Conservation (phyloP, 2,888 invertebrate species). For the Euproctis similis region DNA sequence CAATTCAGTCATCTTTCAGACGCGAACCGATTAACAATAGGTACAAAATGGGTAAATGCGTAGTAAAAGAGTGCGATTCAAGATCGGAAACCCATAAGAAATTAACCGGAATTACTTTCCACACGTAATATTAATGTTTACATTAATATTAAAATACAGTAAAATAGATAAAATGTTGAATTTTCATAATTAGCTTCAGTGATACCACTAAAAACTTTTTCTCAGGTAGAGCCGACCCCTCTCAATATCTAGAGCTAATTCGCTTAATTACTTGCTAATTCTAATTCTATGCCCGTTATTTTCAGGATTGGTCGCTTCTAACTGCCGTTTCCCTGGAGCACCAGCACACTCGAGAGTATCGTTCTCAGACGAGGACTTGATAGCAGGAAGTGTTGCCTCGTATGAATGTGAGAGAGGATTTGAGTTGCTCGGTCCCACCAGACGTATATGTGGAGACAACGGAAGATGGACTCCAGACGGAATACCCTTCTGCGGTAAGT, state of each 20-base stretch:
- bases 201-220: no score
- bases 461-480: constrained; percentile 92
- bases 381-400: constrained; percentile 82
- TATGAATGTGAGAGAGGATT: constrained; percentile 93
- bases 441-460: constrained; percentile 82
- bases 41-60: no score
- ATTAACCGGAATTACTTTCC: no score
- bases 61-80: no score
- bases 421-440: constrained; percentile 90
- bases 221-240: no score
- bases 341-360: constrained; percentile 90
- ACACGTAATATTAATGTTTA: no score
- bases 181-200: no score
- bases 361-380: constrained; percentile 80
- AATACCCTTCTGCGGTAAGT: constrained; percentile 95
- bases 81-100: no score
- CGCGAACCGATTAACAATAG: no score
- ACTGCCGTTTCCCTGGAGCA: constrained; percentile 91
- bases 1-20: no score
- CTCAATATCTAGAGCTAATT: neutral
- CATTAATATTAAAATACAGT: no score
- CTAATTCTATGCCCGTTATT: neutral
- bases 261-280: neutral
- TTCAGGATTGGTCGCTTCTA: constrained; percentile 39
- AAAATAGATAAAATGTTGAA: no score